phyloP scores from a whole-genome alignment of 2,797 vertebrate genomes.

The Neoniphon sammara region DNA sequence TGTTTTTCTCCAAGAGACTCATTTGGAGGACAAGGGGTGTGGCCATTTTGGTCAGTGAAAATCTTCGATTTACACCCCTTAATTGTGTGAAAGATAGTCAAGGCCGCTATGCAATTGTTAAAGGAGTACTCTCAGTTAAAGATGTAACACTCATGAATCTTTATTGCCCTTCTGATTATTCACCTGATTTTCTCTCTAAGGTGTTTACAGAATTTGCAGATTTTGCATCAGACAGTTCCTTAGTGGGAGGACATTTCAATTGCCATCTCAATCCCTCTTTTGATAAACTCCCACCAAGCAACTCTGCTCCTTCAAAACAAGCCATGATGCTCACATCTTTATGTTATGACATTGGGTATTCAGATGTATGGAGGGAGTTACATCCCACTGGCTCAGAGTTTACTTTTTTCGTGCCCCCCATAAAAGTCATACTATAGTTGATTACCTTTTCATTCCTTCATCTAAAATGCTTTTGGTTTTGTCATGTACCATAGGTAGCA shows the following conservation, averaged over 20 bases:
- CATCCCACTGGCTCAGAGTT: not conserved
- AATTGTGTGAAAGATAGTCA: not conserved
- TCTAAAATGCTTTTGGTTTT: not conserved
- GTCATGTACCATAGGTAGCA: not conserved
- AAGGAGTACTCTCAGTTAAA: not conserved
- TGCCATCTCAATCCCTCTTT: not conserved
- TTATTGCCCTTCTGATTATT: constrained; percentile 2
- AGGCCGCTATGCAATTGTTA: not conserved
- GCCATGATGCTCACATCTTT: constrained; percentile 1
- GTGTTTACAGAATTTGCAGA: not conserved
- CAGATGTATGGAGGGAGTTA: not conserved
- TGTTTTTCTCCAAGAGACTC: not conserved
- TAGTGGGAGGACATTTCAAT: constrained; percentile 7
- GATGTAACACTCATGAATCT: constrained; percentile 7
- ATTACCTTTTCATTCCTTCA: not conserved
- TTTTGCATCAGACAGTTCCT: not conserved
- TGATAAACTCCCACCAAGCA: not conserved
- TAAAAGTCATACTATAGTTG: not conserved
- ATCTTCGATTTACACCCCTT: not conserved
- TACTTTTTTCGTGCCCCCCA: too few species aligned
- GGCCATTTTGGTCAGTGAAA: not conserved
- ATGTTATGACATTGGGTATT: constrained; percentile 2
- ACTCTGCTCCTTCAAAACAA: not conserved
- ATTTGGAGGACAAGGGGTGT: not conserved
- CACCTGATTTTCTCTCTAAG: constrained; percentile 5